A percentile compares a stretch with the other conserved stretches of the same genome.
Conservation (phyloP, 2,888 invertebrate species). For the Capitulum mitella region DNA sequence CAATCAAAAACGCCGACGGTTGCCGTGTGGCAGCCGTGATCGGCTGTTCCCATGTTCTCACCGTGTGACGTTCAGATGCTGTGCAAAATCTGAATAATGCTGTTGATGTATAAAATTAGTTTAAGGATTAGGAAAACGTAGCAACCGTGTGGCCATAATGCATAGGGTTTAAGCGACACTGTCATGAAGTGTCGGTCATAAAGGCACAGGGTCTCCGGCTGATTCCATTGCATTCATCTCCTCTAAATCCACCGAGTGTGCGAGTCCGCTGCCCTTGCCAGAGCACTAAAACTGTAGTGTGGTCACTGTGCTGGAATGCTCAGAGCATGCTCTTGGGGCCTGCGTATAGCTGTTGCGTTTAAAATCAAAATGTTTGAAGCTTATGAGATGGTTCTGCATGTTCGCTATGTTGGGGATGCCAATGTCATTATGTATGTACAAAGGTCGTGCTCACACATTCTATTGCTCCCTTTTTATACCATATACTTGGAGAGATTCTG, state of each 20-base stretch:
- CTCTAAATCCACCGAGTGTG: neutral
- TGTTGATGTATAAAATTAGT: slow-evolving; percentile 3
- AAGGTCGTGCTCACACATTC: slow-evolving; percentile 22
- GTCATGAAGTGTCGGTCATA: neutral
- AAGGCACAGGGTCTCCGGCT: neutral
- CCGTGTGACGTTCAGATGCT: neutral
- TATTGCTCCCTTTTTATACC: slow-evolving; percentile 24
- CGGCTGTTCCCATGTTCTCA: neutral
- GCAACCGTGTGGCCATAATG: slow-evolving; percentile 8
- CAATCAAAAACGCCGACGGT: neutral
- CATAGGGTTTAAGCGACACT: neutral
- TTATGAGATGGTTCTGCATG: slow-evolving; percentile 1
- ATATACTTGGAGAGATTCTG: slow-evolving; percentile 15
- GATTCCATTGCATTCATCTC: neutral
- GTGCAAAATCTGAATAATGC: neutral
- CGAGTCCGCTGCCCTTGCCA: neutral
- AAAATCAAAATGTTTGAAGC: slow-evolving; percentile 24
- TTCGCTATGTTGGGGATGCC: neutral
- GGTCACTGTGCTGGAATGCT: neutral
- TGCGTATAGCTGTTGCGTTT: slow-evolving; percentile 18
- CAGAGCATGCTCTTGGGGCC: neutral
- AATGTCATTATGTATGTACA: slow-evolving; percentile 25
- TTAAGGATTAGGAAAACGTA: neutral
- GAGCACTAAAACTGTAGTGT: neutral
- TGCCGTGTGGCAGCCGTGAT: neutral